Base-by-base conservation (phyloP, 2,888 invertebrate genomes). In the Tupiocoris notatus region DNA sequence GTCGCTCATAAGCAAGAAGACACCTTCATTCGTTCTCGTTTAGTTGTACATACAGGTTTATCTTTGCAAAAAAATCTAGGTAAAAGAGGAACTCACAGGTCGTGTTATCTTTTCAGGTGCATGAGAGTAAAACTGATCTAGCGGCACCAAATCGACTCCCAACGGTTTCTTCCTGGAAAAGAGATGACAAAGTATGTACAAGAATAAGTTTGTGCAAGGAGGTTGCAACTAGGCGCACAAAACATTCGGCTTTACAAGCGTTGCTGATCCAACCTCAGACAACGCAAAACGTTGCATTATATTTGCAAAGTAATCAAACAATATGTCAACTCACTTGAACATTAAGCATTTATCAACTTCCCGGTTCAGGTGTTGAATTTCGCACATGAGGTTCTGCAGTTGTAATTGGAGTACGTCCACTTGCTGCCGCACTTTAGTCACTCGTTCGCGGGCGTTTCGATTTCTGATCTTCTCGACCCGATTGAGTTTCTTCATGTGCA, bases 331-430 rank as follows among this genome's bases (percentile, higher is more conserved):
- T 83, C 84, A 91, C 90, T 95, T 96, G 83, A 96, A 97, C 83
- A 96, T 94, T 77, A 95, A 88, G 83, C 97, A 97, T 82, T 95
- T 95, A 20, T 92, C 90, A n/a, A 95, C 95, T 87, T 98, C 97
- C 81, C 95, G 94, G 81, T 95, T 92, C 20, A 98, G 86, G 86
- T 98, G 96, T 83, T 94, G 92, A 7, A 94, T 91, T 87, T 98
- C 98, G 84, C 98, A 98, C 2, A 96, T 86, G 68, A 98, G 87
- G 85, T 98, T 98, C 85, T 98, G 96, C 74, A 96, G 86, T 81
- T 94, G 92, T 68, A 98, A 85, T 83, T 96, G 93, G 80, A 93
- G 92, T 74, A 92, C 92, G 82, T 98, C 97, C 0, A 96, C 95
- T 80, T 91, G 90, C 81, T 92, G 91, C 83, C 96, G 96, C 79